Percentiles rank a stretch among this genome's conserved stretches.
These are phyloP conservation scores for Neoniphon sammara DNA, from an alignment of 2,797 vertebrate species.

Conservation along the genomic window DNA sequence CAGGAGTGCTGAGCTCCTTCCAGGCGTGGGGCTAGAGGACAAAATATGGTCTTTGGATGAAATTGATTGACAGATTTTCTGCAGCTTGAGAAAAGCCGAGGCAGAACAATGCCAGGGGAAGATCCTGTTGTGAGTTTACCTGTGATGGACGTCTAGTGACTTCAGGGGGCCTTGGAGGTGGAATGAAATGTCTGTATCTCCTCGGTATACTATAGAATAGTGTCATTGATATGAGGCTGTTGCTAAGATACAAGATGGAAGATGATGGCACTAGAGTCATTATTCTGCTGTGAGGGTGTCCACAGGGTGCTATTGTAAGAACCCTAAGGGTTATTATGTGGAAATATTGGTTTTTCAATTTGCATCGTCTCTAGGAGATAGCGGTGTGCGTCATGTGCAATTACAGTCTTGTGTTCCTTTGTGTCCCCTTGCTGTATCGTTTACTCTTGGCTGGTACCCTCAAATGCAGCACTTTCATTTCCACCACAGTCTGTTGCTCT, in stretches of 20 bases:
- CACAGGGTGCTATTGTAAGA: conserved; percentile 45
- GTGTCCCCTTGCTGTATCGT: conserved; percentile 32
- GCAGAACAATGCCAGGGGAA: conserved; percentile 4
- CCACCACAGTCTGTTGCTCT: background rate
- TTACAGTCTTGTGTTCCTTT: conserved; percentile 48
- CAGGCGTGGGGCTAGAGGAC: conserved; percentile 25
- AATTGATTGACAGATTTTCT: conserved; percentile 55
- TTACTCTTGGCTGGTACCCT: conserved; percentile 26
- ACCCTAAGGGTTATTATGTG: conserved; percentile 59
- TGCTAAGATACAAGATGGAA: conserved; percentile 73
- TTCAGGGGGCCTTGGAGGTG: conserved; percentile 32
- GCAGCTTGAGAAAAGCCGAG: background rate
- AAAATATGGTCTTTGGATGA: conserved; percentile 26
- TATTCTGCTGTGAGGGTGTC: conserved; percentile 50
- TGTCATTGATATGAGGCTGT: conserved; percentile 48
- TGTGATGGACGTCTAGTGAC: conserved; percentile 13
- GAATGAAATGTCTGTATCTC: conserved; percentile 26
- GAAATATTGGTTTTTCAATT: conserved; percentile 74
- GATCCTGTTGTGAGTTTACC: conserved; percentile 6
- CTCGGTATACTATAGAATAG: background rate
- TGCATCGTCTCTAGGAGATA: conserved; percentile 50
- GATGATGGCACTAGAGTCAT: conserved; percentile 55
- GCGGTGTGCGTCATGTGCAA: conserved; percentile 46
- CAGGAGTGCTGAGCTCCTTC: conserved; percentile 34
- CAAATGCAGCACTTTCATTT: background rate